Conservation (phyloP, 2,797 vertebrate genomes). For the Dendrocincla tyrannina region DNA sequence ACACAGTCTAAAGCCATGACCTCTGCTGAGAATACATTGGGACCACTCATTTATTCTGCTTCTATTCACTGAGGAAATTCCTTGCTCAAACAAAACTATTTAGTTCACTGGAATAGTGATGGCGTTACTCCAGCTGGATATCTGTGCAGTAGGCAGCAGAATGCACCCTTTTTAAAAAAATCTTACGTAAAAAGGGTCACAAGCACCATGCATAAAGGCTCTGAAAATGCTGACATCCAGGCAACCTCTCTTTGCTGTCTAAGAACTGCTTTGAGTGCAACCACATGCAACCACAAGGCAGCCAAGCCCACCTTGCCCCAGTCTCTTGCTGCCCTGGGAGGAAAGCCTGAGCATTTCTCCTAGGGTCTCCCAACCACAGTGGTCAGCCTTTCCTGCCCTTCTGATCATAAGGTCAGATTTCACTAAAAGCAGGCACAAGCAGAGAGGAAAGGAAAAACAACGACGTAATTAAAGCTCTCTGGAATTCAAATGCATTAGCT, state of each 20-base stretch:
- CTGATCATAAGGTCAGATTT: neutral
- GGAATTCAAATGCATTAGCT: neutral
- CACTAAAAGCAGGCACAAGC: neutral
- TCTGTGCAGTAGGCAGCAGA: neutral
- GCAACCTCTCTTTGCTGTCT: neutral
- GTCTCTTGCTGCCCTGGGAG: neutral
- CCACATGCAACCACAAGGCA: neutral
- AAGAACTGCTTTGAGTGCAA: neutral
- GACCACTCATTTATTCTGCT: neutral
- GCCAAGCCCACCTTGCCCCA: neutral
- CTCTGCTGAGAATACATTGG: neutral
- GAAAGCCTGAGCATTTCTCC: neutral
- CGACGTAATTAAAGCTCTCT: neutral
- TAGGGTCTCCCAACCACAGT: neutral
- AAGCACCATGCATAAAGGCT: neutral
- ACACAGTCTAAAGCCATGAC: neutral
- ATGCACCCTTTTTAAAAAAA: neutral
- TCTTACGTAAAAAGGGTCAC: neutral
- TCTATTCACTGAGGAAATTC: neutral
- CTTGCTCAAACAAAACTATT: neutral
- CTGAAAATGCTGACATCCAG: neutral
- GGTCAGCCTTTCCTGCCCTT: neutral
- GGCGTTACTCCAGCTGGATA: neutral
- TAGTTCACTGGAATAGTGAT: neutral
- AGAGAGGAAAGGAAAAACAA: neutral